phyloP scores from a whole-genome alignment of 2,113 vertebrate species.

The Poecilia latipinna region DNA sequence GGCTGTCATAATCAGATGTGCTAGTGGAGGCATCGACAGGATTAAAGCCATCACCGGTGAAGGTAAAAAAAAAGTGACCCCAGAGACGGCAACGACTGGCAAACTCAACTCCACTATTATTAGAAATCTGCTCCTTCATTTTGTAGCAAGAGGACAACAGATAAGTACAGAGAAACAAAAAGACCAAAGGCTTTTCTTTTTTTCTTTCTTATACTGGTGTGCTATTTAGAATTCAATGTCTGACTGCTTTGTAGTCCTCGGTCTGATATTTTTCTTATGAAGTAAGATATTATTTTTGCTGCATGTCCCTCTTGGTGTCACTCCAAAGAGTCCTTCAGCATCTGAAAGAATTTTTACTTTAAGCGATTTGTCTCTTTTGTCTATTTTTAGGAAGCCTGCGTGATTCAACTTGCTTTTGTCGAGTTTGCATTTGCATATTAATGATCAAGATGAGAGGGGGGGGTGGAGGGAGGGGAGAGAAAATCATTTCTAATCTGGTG shows the following conservation, averaged over 20 bases:
- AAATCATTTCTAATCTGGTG: constrained; percentile 62
- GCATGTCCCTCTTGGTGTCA: constrained; percentile 70
- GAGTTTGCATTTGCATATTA: constrained; percentile 58
- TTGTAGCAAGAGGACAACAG: constrained; percentile 55
- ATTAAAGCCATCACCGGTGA: constrained; percentile 52
- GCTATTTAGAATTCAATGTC: constrained; percentile 64
- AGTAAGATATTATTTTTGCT: constrained; percentile 70
- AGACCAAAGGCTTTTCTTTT: constrained; percentile 74
- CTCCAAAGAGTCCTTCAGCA: constrained; percentile 62
- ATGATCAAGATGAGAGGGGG: constrained; percentile 32
- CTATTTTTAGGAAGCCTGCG: constrained; percentile 71
- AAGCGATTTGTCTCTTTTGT: constrained; percentile 64
- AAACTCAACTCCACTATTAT: constrained; percentile 64
- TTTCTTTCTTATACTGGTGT: constrained; percentile 69
- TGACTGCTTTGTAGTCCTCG: constrained; percentile 73
- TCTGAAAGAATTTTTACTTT: constrained; percentile 62
- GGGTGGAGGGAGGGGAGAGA: not conserved
- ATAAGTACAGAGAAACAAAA: constrained; percentile 63
- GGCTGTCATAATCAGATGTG: constrained; percentile 40
- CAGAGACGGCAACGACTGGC: constrained; percentile 26
- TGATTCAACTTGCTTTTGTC: constrained; percentile 62
- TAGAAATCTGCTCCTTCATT: constrained; percentile 49
- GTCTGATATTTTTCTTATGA: constrained; percentile 69
- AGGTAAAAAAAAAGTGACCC: constrained; percentile 35
- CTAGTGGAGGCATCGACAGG: constrained; percentile 47